These are phyloP conservation scores for Kradibia gibbosae DNA, from an alignment of 1,140 invertebrate genomes.

Conservation along the genomic window DNA sequence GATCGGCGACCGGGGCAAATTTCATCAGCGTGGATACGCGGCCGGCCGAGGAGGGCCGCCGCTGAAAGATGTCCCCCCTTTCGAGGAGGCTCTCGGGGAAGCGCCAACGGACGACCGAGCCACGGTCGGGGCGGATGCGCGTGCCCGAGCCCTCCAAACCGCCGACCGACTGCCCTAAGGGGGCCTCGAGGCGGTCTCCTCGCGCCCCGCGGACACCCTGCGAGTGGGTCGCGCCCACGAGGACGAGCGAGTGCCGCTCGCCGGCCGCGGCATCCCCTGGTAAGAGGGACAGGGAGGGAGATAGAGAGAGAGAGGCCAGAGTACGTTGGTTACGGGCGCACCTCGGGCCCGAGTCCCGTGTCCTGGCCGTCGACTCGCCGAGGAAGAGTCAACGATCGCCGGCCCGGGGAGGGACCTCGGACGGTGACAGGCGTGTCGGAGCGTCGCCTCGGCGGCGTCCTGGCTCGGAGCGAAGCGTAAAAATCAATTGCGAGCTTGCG, in stretches of 20 bases:
- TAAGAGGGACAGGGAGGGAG: background rate
- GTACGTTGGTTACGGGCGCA: background rate
- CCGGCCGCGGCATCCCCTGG: no score
- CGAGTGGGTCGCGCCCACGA: no score
- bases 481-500: slow-evolving; percentile 17
- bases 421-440: background rate
- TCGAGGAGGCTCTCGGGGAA: no score
- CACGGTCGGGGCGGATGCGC: no score
- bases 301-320: slow-evolving; percentile 1
- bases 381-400: background rate
- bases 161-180: no score
- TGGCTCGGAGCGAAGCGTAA: background rate
- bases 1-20: background rate
- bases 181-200: no score
- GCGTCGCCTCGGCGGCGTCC: background rate
- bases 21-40: background rate
- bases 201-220: no score
- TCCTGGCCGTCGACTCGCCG: background rate
- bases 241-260: no score
- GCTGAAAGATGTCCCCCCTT: no score
- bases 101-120: no score
- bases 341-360: background rate
- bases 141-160: no score
- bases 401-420: background rate
- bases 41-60: background rate